Evolutionary conservation across 1,140 invertebrate genomes (phyloP), one percentile per base, ranked within the genome.

Genomic region (Pectinophora gossypiella): DNA sequence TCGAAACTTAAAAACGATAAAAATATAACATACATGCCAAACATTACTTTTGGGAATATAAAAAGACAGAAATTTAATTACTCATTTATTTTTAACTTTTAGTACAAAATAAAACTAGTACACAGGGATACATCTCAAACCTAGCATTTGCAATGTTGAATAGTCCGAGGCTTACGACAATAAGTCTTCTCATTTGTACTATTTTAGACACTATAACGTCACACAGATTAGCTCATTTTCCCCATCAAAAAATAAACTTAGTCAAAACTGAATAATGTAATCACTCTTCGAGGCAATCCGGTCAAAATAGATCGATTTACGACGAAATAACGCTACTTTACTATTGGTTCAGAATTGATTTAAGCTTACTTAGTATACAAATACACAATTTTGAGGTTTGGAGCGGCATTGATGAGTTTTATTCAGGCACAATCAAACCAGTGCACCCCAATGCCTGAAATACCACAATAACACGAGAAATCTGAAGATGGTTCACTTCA

Each of bases 181-280:
- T 88, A 89, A 89, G 87, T 89, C 87, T 89, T 89, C 86, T 87
- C 85, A 88, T 89, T 89, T 89, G 87, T 89, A 89, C 87, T 89
- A 89, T 89, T 89, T 84, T 85, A 88, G 86, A 89, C 83, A 88
- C 87, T 80, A 73, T 74, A 80, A 82, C 64, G 77, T 83, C 81
- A 85, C 79, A 81, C 79, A 72, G 71, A 75, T 77, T 79, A 83
- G 80, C 82, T 88, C 80, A 84, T 77, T 79, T 72, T 64, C 74
- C 74, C 74, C 59, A 72, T 76, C 55, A 71, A 84, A 88, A 87
- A 86, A 69, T 74, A 82, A 85, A 74, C 64, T 78, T 76, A 80
- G 67, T 79, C 67, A 74, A 72, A 79, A 78, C 84, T 87, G 84
- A 87, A 87, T 87, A 85, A 85, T 87, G 81, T 76, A 83, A 89